Evolutionary conservation across 2,888 invertebrate species (phyloP), one percentile per base, ranked within the genome.

Genomic region (Microctonus hyperodae): DNA sequence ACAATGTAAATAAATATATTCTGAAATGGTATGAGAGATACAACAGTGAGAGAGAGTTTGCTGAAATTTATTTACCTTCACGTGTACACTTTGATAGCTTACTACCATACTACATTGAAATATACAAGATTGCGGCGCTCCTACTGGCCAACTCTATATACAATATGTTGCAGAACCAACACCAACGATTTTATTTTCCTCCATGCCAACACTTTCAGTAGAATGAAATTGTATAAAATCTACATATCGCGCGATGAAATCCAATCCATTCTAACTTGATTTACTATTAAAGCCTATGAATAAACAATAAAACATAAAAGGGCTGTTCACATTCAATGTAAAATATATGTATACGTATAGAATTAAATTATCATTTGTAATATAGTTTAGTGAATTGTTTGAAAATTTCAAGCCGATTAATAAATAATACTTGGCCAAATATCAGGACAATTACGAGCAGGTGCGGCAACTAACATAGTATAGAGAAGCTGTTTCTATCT

Each of bases 401-500:
- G 59, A 70, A 64, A 77, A 72, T 76, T 74, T 73, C 70, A 72
- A 72, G 71, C 73, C 73, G 73, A 78, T 78, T 76, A 78, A 77
- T 75, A 76, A 76, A 74, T 65, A 66, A 70, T 74, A 73, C 56
- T 31, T 16, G 55, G 53, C 71, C 76, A 75, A 77, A 78, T 77
- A 78, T 77, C 75, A 74, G 73, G 74, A 78, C 76, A 76, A 78
- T 78, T 78, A 77, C 72, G 73, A 72, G 70, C 78, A 78, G 78
- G 74, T 78, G 78, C 25, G 48, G n/a, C 44, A 28, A 20, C 40
- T 16, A 20, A 48, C 70, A n/a, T n/a, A 75, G 70, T 7, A n/a
- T 72, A 66, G 62, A 68, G 73, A 70, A 65, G 71, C 64, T 59
- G 65, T 68, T 67, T 20, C 59, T 60, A 60, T 66, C 71, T 72